Conservation (phyloP, 1,140 invertebrate species). For the Oryctes rhinoceros region DNA sequence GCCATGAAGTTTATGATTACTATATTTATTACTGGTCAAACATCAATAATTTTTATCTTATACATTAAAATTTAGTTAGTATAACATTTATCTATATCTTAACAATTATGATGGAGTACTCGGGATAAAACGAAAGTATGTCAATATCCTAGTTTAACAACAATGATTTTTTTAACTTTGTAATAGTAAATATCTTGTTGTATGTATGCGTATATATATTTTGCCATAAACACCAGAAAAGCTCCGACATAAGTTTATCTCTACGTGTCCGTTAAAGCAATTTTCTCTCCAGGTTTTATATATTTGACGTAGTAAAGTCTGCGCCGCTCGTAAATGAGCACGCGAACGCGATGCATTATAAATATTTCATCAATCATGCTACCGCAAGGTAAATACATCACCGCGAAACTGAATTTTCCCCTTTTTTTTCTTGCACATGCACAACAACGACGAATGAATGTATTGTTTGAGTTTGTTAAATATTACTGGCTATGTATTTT, state of each 20-base stretch:
- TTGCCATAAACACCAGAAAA: not conserved
- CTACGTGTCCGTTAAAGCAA: slow-evolving; percentile 1
- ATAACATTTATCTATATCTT: no score
- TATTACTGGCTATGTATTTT: not conserved
- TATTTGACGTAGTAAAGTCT: not conserved
- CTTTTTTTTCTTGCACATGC: not conserved
- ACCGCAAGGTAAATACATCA: not conserved
- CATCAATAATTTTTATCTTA: no score
- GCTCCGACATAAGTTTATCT: not conserved
- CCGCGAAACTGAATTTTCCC: not conserved
- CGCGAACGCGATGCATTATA: not conserved
- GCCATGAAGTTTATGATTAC: no score
- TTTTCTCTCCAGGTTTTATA: not conserved
- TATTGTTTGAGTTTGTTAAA: not conserved
- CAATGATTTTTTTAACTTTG: not conserved
- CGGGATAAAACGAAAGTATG: no score
- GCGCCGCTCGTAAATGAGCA: slow-evolving; percentile 5
- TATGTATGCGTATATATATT: not conserved
- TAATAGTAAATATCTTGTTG: not conserved
- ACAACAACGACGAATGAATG: not conserved
- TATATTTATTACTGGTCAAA: no score
- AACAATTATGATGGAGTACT: no score
- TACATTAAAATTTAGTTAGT: no score
- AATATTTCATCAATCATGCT: slow-evolving; percentile 11
- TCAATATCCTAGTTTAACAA: not conserved